phyloP scores from a whole-genome alignment of 2,888 invertebrate species.

The Eubasilissa splendida region DNA sequence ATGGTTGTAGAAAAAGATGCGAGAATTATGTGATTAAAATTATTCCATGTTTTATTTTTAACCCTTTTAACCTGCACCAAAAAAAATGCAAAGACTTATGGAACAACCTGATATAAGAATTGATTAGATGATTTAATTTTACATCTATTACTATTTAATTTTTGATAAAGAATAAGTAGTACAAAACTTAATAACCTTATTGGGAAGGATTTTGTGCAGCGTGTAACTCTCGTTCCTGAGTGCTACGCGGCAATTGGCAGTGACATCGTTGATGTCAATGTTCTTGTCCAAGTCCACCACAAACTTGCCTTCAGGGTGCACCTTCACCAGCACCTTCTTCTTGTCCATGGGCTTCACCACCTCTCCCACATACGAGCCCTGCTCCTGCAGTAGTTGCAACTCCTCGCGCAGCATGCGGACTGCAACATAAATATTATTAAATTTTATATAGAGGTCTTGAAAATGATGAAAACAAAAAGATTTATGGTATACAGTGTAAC shows the following conservation, averaged over 20 bases:
- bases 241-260: conserved; percentile 97
- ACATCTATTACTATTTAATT: too few relatives aligned
- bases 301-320: conserved; percentile 99
- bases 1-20: too few relatives aligned
- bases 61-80: too few relatives aligned
- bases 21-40: too few relatives aligned
- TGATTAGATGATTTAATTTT: too few relatives aligned
- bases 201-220: conserved; percentile 97
- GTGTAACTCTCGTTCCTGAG: conserved; percentile 98
- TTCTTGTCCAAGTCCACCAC: conserved; percentile 99
- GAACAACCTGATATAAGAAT: too few relatives aligned
- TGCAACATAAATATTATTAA: conserved; percentile 62
- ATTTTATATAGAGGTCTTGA: too few relatives aligned
- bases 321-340: conserved; percentile 99
- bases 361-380: conserved; percentile 99
- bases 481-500: too few relatives aligned
- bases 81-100: too few relatives aligned
- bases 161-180: too few relatives aligned
- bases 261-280: conserved; percentile 98
- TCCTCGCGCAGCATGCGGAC: conserved; percentile 98
- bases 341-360: conserved; percentile 99
- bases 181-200: conserved; percentile 77
- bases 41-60: too few relatives aligned
- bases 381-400: conserved; percentile 95
- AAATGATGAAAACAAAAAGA: too few relatives aligned